Base-by-base conservation (phyloP, 2,888 invertebrate species). In the Yponomeuta evonymella region DNA sequence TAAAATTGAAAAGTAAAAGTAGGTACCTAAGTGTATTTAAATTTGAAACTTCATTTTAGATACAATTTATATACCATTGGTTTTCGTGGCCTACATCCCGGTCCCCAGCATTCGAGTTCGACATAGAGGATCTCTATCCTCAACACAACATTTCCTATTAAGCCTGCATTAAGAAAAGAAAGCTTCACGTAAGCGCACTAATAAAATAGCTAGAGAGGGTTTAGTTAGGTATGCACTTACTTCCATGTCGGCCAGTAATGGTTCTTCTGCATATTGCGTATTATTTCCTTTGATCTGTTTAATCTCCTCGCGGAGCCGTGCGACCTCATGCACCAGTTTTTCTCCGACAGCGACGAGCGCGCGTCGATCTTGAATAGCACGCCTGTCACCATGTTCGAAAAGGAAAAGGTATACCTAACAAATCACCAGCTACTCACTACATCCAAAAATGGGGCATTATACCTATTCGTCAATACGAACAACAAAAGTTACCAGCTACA, bases 281-380 rank as follows among this genome's bases (percentile, higher is more conserved):
- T 15, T 58, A 15, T 58, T 58, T 58, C 51, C 51, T 58, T 58
- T 58, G 51, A 58, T 15, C 12, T 58, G 11, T 15, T 33, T 36
- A 2, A 66, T 2, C 30, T 66, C 88, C 73, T 85, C 83, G 69
- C 85, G 82, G 30, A 91, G 84, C 15, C 78, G 78, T 29, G 87
- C 88, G 72, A 88, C 78, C 77, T 91, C 90, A 30, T 89, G 83
- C 33, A 92, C 83, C 72, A 91, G 79, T 10, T 87, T 81, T 78
- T 91, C 88, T 2, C 89, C 90, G 23, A 90, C 87, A 48, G 81
- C 73, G 48, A 88, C 73, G 69, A 92, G 77, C 1, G 86, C 79
- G 71, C 81, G 79, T 70, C 89, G 81, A 73, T 91, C 92, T 68
- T 78, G 81, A 74, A 82, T 83, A 65, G 85, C 83, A 73, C 81